phyloP scores from a whole-genome alignment of 1,140 invertebrate species.

The Limonius californicus region DNA sequence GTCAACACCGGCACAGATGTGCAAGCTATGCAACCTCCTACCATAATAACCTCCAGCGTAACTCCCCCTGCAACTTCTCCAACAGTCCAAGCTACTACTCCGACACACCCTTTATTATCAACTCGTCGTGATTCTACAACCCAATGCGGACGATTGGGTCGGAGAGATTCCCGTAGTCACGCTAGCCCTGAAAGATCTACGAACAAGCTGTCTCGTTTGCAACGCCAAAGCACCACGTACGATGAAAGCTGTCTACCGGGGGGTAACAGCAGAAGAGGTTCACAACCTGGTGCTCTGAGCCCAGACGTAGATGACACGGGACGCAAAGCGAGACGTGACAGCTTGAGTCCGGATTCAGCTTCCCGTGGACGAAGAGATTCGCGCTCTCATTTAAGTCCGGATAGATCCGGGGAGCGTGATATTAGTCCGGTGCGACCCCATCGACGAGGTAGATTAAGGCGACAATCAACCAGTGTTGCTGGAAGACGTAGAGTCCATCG shows the following conservation, averaged over 20 bases:
- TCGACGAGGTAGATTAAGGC: slow-evolving; percentile 60
- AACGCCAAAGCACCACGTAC: slow-evolving; percentile 81
- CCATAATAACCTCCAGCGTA: slow-evolving; percentile 75
- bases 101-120: slow-evolving; percentile 58
- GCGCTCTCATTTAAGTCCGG: slow-evolving; percentile 73
- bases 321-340: slow-evolving; percentile 74
- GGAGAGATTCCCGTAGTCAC: slow-evolving; percentile 61
- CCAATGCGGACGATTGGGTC: slow-evolving; percentile 63
- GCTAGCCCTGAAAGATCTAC: slow-evolving; percentile 64
- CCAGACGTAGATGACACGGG: slow-evolving; percentile 64
- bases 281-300: slow-evolving; percentile 74
- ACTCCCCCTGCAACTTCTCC: slow-evolving; percentile 71
- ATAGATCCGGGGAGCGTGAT: slow-evolving; percentile 67
- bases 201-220: slow-evolving; percentile 66
- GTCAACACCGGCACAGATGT: slow-evolving; percentile 51
- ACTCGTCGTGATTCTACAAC: slow-evolving; percentile 78
- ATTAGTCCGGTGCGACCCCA: slow-evolving; percentile 65
- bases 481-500: slow-evolving; percentile 51
- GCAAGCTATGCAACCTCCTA: slow-evolving; percentile 67
- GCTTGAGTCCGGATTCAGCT: slow-evolving; percentile 82
- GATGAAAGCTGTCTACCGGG: slow-evolving; percentile 74
- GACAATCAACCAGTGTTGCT: slow-evolving; percentile 76
- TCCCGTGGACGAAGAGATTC: slow-evolving; percentile 68
- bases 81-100: slow-evolving; percentile 52
- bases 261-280: slow-evolving; percentile 60